These are phyloP conservation scores for Samia ricini DNA, from an alignment of 1,140 invertebrate species.

Conservation along the genomic window DNA sequence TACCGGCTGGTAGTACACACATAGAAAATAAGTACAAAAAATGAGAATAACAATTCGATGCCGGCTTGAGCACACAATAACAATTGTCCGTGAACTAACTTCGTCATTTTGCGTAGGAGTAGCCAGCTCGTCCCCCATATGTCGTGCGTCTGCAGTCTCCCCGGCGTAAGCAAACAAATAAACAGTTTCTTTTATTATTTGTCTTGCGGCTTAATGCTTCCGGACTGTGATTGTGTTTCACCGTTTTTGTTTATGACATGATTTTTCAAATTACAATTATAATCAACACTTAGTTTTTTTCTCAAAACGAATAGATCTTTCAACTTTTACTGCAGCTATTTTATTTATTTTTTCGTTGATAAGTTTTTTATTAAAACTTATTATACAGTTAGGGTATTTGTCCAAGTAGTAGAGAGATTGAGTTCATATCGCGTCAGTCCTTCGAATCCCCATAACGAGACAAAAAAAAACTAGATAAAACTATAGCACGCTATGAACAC, in stretches of 20 bases:
- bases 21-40: slow-evolving; percentile 30
- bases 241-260: background rate
- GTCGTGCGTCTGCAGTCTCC: slow-evolving; percentile 45
- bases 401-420: too few relatives aligned
- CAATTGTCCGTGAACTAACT: slow-evolving; percentile 52
- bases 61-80: slow-evolving; percentile 53
- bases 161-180: slow-evolving; percentile 29
- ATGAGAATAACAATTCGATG: slow-evolving; percentile 25
- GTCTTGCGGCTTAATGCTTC: slow-evolving; percentile 25
- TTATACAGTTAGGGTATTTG: too few relatives aligned
- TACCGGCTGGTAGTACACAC: background rate
- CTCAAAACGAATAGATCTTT: too few relatives aligned
- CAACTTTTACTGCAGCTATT: too few relatives aligned
- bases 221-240: background rate
- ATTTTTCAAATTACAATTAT: background rate
- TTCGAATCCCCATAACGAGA: too few relatives aligned
- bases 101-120: slow-evolving; percentile 62
- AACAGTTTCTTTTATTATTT: slow-evolving; percentile 24
- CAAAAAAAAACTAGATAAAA: too few relatives aligned
- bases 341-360: too few relatives aligned
- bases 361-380: too few relatives aligned
- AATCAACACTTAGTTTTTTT: too few relatives aligned
- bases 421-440: too few relatives aligned
- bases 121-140: slow-evolving; percentile 40
- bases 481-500: too few relatives aligned